phyloP scores from a whole-genome alignment of 2,797 vertebrate species.

The Oophaga sylvatica region DNA sequence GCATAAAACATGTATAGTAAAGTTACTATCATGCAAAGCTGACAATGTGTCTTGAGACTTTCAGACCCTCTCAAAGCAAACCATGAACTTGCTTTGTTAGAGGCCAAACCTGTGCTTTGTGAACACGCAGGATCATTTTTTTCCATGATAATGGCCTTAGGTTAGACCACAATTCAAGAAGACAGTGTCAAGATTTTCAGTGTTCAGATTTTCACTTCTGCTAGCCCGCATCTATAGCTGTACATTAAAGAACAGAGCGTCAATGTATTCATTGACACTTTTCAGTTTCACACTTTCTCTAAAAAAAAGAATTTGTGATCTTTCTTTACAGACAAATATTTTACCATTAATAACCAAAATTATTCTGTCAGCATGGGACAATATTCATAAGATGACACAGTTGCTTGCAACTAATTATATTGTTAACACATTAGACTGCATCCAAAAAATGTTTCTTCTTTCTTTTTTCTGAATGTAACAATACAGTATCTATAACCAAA shows the following conservation, averaged over 20 bases:
- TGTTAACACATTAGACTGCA: constrained; percentile 22
- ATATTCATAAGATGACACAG: constrained; percentile 25
- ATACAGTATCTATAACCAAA: background rate
- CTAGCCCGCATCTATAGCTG: background rate
- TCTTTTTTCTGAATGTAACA: background rate
- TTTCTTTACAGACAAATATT: constrained; percentile 20
- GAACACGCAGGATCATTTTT: constrained; percentile 1
- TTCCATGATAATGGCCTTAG: constrained; percentile 14
- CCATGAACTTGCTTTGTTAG: constrained; percentile 28
- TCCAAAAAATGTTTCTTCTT: constrained; percentile 31
- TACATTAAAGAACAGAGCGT: background rate
- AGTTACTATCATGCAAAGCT: background rate
- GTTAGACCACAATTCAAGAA: constrained; percentile 32
- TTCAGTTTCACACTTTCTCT: background rate
- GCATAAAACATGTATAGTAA: background rate
- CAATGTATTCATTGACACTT: background rate
- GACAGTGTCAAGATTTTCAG: constrained; percentile 5
- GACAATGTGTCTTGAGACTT: background rate
- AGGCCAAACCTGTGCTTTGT: constrained; percentile 21
- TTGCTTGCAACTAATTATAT: constrained; percentile 41
- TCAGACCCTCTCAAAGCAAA: constrained; percentile 8
- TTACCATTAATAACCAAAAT: constrained; percentile 28
- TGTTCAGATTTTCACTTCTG: constrained; percentile 11
- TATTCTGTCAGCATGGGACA: constrained; percentile 33
- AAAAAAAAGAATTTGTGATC: constrained; percentile 5